These are phyloP conservation scores for Philaenus spumarius DNA, from an alignment of 1,140 invertebrate genomes.

Conservation along the genomic window DNA sequence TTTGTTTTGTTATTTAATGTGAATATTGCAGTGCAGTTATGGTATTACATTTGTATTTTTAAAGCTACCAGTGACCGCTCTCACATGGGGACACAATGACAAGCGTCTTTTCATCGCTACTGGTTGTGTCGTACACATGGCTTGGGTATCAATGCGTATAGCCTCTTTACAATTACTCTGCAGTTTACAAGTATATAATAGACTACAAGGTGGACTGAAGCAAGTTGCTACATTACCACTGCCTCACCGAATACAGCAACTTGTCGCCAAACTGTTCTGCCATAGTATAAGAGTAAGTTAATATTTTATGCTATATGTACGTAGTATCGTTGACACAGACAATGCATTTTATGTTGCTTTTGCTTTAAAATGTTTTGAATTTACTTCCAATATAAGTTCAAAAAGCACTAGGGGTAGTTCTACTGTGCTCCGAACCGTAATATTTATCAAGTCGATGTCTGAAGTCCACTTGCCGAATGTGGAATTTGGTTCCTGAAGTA, in stretches of 20 bases:
- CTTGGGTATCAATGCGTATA: constrained; percentile 84
- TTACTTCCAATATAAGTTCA: too few relatives aligned
- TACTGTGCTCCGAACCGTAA: too few relatives aligned
- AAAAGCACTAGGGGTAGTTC: too few relatives aligned
- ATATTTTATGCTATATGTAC: too few relatives aligned
- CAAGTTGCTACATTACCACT: constrained; percentile 64
- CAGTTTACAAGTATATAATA: constrained; percentile 59
- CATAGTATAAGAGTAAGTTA: constrained; percentile 86
- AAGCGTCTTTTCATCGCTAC: constrained; percentile 89
- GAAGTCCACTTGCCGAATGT: too few relatives aligned
- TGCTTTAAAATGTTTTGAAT: too few relatives aligned
- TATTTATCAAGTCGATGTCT: too few relatives aligned
- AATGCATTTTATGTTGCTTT: too few relatives aligned
- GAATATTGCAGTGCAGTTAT: neutral
- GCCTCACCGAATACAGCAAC: constrained; percentile 73
- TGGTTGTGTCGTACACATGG: constrained; percentile 81
- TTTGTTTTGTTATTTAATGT: too few relatives aligned
- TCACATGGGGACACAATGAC: constrained; percentile 98
- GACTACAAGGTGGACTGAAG: constrained; percentile 50
- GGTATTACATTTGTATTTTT: constrained; percentile 7
- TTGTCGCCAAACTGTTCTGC: constrained; percentile 83
- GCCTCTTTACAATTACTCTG: constrained; percentile 85
- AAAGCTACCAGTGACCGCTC: constrained; percentile 77
- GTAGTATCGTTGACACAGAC: too few relatives aligned
- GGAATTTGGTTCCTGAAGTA: too few relatives aligned